phyloP scores from a whole-genome alignment of 2,797 vertebrate genomes.

The Xyrichtys novacula region DNA sequence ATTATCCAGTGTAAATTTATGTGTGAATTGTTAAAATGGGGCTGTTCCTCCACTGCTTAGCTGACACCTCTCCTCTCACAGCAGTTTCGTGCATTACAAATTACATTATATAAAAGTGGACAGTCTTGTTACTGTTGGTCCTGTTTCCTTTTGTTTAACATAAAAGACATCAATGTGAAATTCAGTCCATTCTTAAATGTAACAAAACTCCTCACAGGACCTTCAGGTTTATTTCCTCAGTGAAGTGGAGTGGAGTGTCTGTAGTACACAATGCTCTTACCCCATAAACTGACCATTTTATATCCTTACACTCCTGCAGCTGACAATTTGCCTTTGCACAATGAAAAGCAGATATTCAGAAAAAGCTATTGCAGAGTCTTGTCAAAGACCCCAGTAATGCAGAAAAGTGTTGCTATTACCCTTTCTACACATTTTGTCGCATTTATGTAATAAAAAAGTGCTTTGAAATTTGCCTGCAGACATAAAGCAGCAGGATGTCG shows the following conservation, averaged over 20 bases:
- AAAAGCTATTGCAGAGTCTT: constrained; percentile 24
- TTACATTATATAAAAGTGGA: no score
- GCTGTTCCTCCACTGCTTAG: no score
- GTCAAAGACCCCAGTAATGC: constrained; percentile 39
- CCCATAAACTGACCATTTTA: constrained; percentile 15
- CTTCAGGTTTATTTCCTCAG: not conserved
- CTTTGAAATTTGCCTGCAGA: constrained; percentile 57
- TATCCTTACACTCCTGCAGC: not conserved
- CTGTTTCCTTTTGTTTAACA: no score
- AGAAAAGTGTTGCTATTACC: constrained; percentile 34
- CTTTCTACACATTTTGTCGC: constrained; percentile 39
- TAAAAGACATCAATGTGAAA: no score
- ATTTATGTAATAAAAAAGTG: constrained; percentile 51
- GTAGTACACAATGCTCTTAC: not conserved
- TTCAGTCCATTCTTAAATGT: no score
- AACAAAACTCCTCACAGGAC: no score
- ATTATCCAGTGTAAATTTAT: no score
- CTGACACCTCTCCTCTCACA: no score
- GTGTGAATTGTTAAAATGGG: no score
- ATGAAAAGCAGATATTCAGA: constrained; percentile 21
- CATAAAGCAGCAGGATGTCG: constrained; percentile 44
- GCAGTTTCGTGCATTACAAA: no score
- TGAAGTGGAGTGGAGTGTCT: constrained; percentile 1
- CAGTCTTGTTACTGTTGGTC: no score
- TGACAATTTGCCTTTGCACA: constrained; percentile 43